Evolutionary conservation across 1,140 invertebrate species (phyloP).

Genomic region (Cherax destructor): DNA sequence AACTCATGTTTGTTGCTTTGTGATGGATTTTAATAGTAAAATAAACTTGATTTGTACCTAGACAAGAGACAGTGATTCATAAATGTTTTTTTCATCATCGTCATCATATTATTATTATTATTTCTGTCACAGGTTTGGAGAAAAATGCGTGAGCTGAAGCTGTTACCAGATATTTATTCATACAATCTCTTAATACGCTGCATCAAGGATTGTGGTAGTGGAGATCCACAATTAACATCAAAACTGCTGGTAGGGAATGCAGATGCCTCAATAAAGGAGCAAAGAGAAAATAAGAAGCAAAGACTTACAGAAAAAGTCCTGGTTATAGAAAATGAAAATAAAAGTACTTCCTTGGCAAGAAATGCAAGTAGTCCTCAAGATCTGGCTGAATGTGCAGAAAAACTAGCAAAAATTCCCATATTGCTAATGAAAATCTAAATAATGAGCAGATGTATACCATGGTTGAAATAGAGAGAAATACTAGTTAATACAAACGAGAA

Average conservation of each 20-base stretch:
- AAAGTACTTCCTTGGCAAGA: background rate
- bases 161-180: conserved; percentile 83
- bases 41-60: no score
- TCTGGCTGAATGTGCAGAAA: conserved; percentile 1
- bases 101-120: background rate
- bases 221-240: conserved; percentile 77
- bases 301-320: conserved; percentile 13
- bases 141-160: conserved; percentile 82
- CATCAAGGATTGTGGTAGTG: conserved; percentile 87
- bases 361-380: background rate
- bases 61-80: no score
- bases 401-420: background rate
- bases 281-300: background rate
- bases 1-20: no score
- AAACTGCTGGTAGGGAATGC: conserved; percentile 21
- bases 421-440: background rate
- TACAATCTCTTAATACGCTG: conserved; percentile 89
- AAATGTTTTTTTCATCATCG: no score
- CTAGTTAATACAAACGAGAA: background rate
- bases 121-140: conserved; percentile 82
- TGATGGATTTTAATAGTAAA: no score
- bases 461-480: background rate
- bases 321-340: background rate
- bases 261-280: background rate
- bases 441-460: background rate